Conservation (phyloP, 2,888 invertebrate genomes). For the Apantesis nais region DNA sequence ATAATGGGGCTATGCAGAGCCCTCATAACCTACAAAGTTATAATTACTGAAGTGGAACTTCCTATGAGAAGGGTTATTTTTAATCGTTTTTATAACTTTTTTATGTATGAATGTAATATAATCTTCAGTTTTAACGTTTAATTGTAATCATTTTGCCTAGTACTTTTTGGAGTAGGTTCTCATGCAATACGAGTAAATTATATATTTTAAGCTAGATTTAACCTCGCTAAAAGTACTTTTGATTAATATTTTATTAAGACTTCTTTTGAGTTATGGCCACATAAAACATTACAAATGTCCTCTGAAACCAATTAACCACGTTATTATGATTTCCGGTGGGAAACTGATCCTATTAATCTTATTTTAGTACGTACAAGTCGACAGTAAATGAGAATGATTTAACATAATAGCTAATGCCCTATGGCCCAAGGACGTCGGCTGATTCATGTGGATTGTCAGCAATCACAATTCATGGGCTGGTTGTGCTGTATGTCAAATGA, state of each 20-base stretch:
- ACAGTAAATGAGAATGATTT: conserved; percentile 20
- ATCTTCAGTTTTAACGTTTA: neutral
- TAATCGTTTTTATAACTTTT: neutral
- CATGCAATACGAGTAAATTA: too few species aligned
- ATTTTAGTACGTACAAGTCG: conserved; percentile 17
- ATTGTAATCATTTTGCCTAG: neutral
- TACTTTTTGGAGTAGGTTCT: too few species aligned
- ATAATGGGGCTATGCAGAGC: neutral
- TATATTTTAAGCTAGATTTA: neutral
- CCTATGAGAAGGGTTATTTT: neutral
- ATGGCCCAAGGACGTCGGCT: conserved; percentile 44
- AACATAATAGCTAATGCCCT: conserved; percentile 22
- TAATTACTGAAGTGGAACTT: neutral
- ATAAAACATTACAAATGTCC: neutral
- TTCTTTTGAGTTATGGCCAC: neutral
- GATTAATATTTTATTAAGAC: neutral
- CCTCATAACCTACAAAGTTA: neutral
- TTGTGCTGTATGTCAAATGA: conserved; percentile 34
- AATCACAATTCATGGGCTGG: conserved; percentile 44
- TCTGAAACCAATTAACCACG: neutral
- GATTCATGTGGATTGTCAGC: conserved; percentile 46
- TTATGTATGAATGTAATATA: neutral
- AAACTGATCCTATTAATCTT: conserved; percentile 15
- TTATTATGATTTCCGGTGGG: conserved; percentile 4
- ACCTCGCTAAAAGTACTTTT: neutral